phyloP scores from a whole-genome alignment of 2,888 invertebrate species.

The Neoscelio sp. region DNA sequence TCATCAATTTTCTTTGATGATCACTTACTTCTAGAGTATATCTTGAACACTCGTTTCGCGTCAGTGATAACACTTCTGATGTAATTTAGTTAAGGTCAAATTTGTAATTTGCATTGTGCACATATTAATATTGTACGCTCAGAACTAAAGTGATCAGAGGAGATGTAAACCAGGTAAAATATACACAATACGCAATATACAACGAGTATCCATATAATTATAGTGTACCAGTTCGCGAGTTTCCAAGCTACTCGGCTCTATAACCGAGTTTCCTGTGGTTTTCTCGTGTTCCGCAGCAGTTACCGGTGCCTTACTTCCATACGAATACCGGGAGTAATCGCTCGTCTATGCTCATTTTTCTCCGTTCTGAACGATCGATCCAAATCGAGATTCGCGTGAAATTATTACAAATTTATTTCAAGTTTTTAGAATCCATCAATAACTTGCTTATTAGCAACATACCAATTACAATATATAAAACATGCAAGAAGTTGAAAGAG shows the following conservation, averaged over 20 bases:
- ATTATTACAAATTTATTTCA: too few species aligned
- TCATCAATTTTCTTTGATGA: too few species aligned
- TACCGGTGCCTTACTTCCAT: constrained; percentile 71
- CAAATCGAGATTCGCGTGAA: too few species aligned
- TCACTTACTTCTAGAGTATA: too few species aligned
- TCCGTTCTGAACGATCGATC: constrained; percentile 68
- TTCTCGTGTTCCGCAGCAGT: constrained; percentile 76
- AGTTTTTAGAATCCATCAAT: too few species aligned
- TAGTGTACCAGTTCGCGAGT: constrained; percentile 40
- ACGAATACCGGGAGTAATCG: constrained; percentile 71
- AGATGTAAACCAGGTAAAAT: constrained; percentile 43
- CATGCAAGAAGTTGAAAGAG: too few species aligned
- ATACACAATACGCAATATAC: constrained; percentile 34
- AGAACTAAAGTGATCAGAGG: constrained; percentile 28
- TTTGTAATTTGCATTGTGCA: constrained; percentile 4
- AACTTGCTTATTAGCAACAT: too few species aligned
- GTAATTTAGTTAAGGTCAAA: background rate
- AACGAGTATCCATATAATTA: constrained; percentile 39
- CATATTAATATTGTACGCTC: constrained; percentile 29
- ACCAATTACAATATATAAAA: too few species aligned
- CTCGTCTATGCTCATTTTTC: constrained; percentile 71
- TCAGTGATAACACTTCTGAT: too few species aligned
- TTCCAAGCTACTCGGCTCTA: constrained; percentile 50
- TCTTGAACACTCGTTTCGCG: too few species aligned
- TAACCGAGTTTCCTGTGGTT: constrained; percentile 73